Base-by-base conservation (phyloP, 1,140 invertebrate species). In the Delia radicum region DNA sequence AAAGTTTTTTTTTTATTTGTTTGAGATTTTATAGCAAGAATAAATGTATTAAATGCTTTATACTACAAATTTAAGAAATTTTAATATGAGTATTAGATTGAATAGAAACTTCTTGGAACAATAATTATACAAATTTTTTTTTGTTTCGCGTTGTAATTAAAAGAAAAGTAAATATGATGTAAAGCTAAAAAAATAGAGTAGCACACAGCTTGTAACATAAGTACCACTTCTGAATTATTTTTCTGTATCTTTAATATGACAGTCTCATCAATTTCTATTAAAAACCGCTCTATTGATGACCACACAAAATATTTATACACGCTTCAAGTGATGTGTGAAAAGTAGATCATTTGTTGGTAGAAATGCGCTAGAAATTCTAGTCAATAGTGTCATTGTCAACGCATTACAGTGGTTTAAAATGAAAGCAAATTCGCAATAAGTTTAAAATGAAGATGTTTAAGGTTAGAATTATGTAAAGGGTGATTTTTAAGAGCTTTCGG, bases 371-470 rank as follows among this genome's bases (percentile, higher is more conserved):
- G 65, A 69, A 69, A 69, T 69, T 37, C 65, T 33, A 69, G 29
- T 69, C 65, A 69, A 69, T 69, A 31, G 65, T 69, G 65, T 69
- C 65, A 69, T 69, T 69, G 31, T 26, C 29, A 69, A 69, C 24
- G 29, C 29, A 27, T 13, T n/a, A 37, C 29, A 69, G 29, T 37
- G 7, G 18, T 21, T 3, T 24, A n/a, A n/a, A n/a, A n/a, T n/a
- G n/a, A n/a, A n/a, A n/a, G n/a, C n/a, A n/a, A n/a, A n/a, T n/a
- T n/a, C n/a, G n/a, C n/a, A n/a, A n/a, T n/a, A n/a, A n/a, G n/a
- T n/a, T n/a, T n/a, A n/a, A n/a, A n/a, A n/a, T n/a, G n/a, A n/a
- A n/a, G n/a, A n/a, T n/a, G n/a, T n/a, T n/a, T n/a, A n/a, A n/a
- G n/a, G n/a, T n/a, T n/a, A n/a, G n/a, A n/a, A n/a, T n/a, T n/a